Conservation (phyloP, 2,797 vertebrate species). For the Chiloscyllium punctatum region DNA sequence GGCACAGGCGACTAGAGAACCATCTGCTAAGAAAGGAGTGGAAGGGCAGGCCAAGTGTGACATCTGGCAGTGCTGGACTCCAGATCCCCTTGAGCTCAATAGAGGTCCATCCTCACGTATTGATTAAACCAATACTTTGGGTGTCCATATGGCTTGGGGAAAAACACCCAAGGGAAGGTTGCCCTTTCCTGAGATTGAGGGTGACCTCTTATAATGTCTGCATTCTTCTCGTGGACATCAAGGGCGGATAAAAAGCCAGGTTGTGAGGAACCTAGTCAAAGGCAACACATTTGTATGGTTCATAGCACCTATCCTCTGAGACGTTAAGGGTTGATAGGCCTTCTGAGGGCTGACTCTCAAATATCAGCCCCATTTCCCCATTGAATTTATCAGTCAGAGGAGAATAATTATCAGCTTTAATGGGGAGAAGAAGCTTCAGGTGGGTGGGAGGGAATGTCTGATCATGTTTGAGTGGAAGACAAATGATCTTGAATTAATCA, state of each 20-base stretch:
- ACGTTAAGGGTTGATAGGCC: background rate
- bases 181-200: slow-evolving; percentile 15
- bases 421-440: background rate
- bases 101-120: slow-evolving; percentile 32
- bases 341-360: background rate
- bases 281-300: background rate
- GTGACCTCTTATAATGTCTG: slow-evolving; percentile 3
- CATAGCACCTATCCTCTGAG: background rate
- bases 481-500: background rate
- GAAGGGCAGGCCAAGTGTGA: slow-evolving; percentile 16
- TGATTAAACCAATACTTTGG: slow-evolving; percentile 37
- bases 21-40: slow-evolving; percentile 32
- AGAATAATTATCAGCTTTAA: background rate
- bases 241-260: background rate
- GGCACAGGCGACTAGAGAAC: slow-evolving; percentile 16
- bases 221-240: background rate
- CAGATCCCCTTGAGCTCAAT: slow-evolving; percentile 34
- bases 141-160: slow-evolving; percentile 28
- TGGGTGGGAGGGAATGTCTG: background rate
- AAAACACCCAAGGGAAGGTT: slow-evolving; percentile 32
- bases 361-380: background rate
- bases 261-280: slow-evolving; percentile 16
- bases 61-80: slow-evolving; percentile 36
- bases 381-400: background rate
- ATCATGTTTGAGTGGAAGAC: background rate